Base-by-base conservation (phyloP, 92 coral and sea anemone genomes). In the Chrysogorgia sp. region DNA sequence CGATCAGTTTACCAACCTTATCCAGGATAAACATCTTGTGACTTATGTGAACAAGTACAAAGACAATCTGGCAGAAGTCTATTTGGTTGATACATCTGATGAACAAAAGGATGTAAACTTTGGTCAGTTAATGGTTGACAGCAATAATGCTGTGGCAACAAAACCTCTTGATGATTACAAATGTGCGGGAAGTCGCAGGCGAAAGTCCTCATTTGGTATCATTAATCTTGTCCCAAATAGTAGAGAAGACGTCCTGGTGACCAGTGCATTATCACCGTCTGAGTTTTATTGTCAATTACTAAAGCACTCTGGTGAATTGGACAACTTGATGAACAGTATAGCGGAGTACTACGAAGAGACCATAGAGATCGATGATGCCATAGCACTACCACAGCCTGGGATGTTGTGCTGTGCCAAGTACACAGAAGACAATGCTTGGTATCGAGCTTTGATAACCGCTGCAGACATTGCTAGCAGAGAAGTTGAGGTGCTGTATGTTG, bases 361-460 rank as follows among this genome's bases (percentile, higher is more conserved):
- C 77, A 82, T 78, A 12, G 90, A 86, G 31, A 86, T 89, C 66
- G 97, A 91, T 26, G 97, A 92, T 9, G 79, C 87, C 53, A 86
- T 94, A 58, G 81, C 87, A 0, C 67, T 90, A 9, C 98, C 97
- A 1, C 88, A 88, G 21, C 85, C 90, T 33, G 96, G 97, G 21
- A 96, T 92, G 63, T 86, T 92, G 0, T 94, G 98, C 49, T 91
- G 98, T 87, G 97, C 96, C 8, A 88, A 85, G 78, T 94, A 92
- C 50, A 75, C 96, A 10, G 97, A 94, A 81, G 98, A 94, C 40
- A 67, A 84, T 22, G 88, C 91, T 32, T 94, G 98, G 98, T 94
- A 94, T 60, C 83, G 98, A 52, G 98, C 96, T 53, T 61, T 87
- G 34, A 96, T 94, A 10, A 67, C 69, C 0, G 82, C 66, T 14